Percentiles rank a stretch among this genome's conserved stretches.
Evolutionary conservation across 2,888 invertebrate species (phyloP).

Genomic region (Dynastes maya): DNA sequence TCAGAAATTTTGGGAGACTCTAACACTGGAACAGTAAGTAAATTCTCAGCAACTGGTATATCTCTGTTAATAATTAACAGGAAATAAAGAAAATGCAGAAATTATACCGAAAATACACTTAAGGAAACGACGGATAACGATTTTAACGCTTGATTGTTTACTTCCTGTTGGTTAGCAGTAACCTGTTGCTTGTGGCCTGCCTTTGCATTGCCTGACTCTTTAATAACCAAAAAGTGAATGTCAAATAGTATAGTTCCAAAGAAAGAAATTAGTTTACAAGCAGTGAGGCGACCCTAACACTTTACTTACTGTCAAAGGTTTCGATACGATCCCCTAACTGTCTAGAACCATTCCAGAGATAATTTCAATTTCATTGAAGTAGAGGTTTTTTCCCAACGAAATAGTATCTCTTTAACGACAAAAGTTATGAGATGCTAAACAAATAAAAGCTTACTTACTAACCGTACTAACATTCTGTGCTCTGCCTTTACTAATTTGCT

Average conservation of each 20-base stretch:
- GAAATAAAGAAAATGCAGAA: slow-evolving; percentile 1
- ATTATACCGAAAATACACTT: too few relatives aligned
- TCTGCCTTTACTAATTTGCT: too few relatives aligned
- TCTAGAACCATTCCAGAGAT: neutral
- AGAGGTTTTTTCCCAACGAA: too few relatives aligned
- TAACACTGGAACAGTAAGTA: slow-evolving; percentile 36
- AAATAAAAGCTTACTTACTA: too few relatives aligned
- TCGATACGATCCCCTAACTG: neutral
- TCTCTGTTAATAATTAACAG: slow-evolving; percentile 20
- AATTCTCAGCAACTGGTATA: slow-evolving; percentile 28
- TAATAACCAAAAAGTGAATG: neutral
- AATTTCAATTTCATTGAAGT: too few relatives aligned
- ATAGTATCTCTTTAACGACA: too few relatives aligned
- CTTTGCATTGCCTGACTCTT: slow-evolving; percentile 14
- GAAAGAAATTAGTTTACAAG: neutral
- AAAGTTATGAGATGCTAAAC: too few relatives aligned
- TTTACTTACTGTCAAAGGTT: slow-evolving; percentile 21
- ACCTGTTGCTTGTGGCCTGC: slow-evolving; percentile 28
- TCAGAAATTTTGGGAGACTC: slow-evolving; percentile 32
- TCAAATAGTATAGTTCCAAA: neutral
- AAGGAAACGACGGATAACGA: too few relatives aligned
- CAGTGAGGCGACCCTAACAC: neutral
- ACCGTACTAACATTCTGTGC: too few relatives aligned
- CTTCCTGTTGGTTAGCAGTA: slow-evolving; percentile 16
- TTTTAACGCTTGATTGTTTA: neutral